Evolutionary conservation across 2,113 vertebrate genomes (phyloP).

Genomic region (Pachycephala philippinensis): DNA sequence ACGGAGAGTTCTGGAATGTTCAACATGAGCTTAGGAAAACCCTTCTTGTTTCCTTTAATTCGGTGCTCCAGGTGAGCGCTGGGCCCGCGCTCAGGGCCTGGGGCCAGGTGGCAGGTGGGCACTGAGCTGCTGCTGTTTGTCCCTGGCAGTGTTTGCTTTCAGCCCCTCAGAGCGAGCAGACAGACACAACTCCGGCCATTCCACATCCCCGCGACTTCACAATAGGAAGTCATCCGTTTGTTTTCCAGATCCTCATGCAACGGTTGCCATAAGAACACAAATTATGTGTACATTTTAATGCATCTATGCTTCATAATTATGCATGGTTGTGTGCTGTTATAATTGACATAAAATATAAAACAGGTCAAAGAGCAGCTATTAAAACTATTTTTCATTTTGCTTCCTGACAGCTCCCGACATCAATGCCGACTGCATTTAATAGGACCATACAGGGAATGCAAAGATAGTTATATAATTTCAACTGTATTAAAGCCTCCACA

Average conservation of each 20-base stretch:
- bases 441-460: slow-evolving; percentile 77
- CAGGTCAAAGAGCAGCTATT: slow-evolving; percentile 97
- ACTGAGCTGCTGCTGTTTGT: neutral
- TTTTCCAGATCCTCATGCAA: slow-evolving; percentile 71
- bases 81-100: neutral
- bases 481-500: slow-evolving; percentile 66
- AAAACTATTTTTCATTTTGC: slow-evolving; percentile 99
- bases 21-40: fast-evolving
- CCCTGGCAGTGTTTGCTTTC: neutral
- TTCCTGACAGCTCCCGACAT: slow-evolving; percentile 93
- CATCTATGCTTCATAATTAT: slow-evolving; percentile 96
- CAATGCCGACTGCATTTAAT: slow-evolving; percentile 82
- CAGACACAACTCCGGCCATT: slow-evolving; percentile 18
- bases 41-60: fast-evolving
- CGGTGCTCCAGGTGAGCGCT: neutral
- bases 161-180: slow-evolving; percentile 17
- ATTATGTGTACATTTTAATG: slow-evolving; percentile 98
- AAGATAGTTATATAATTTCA: slow-evolving; percentile 71
- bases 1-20: neutral
- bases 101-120: neutral
- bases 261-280: slow-evolving; percentile 87
- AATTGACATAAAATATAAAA: slow-evolving; percentile 99
- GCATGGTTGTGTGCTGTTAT: slow-evolving; percentile 96
- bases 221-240: slow-evolving; percentile 69
- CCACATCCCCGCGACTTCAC: slow-evolving; percentile 33